Base-by-base conservation (phyloP, 2,888 invertebrate genomes). In the Sicus ferrugineus region DNA sequence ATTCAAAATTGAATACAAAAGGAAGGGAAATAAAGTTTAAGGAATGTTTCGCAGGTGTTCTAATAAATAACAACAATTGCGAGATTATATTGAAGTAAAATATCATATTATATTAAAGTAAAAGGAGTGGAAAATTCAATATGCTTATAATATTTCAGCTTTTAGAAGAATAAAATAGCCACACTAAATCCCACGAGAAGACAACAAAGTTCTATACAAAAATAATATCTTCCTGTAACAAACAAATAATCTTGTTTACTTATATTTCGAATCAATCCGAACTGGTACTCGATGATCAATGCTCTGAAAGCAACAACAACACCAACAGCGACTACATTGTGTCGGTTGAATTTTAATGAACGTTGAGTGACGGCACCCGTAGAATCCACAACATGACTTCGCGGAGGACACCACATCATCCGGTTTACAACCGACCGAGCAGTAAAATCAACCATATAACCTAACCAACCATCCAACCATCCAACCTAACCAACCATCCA, bases 281-380 rank as follows among this genome's bases (percentile, higher is more conserved):
- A 31, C 77, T 79, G 81, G 80, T 79, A 81, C 82, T 81, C 81
- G 79, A 82, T 78, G 77, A 78, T 79, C 80, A 82, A 81, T 81
- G 80, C 82, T 76, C 76, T 80, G 75, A 74, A 75, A 80, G 78
- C 74, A 74, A 77, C 75, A 74, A 71, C 69, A 73, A 77, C 72
- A 75, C 72, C 76, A 75, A 77, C 72, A 75, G 72, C 76, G 75
- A 78, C 76, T 75, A 74, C 75, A 76, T 76, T 74, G 72, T 72
- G 70, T 73, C 78, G 78, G 59, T 67, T 67, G 30, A 34, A 46
- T 59, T 79, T 79, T 71, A 79, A 77, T 72, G 76, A 73, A 76
- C 19, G 46, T 46, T 46, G 46, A 46, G 9, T 23, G 54, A 14
- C 28, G 54, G 9, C 14, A 16, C 28, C 14, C 54, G 54, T 21